Base-by-base conservation (phyloP, 2,888 invertebrate species). In the Spodoptera littoralis region DNA sequence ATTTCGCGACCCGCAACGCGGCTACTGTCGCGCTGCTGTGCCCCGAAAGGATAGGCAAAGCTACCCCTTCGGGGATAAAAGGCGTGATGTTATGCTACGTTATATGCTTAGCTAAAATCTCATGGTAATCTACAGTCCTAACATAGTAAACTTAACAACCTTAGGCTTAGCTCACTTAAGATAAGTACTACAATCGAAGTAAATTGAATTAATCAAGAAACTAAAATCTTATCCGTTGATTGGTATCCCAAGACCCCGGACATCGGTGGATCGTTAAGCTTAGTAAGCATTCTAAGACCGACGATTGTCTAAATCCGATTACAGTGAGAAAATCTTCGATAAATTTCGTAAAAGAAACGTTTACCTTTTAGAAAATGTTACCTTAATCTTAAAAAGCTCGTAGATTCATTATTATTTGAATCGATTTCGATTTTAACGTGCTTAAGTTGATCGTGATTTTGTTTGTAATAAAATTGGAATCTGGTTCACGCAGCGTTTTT, bases 241-340 rank as follows among this genome's bases (percentile, higher is more conserved):
- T 68, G 27, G 54, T 51, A 70, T 56, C 65, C 59, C n/a, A 18
- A 12, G 65, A 52, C 43, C 41, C 11, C 6, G 44, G 56, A 27
- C 52, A 13, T 65, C 49, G 24, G 44, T 18, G 45, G 30, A 18
- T 75, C 65, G 43, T 68, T 75, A 71, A 71, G 76, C 71, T 9
- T 13, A 6, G 56, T 68, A 71, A 65, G 76, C 55, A 46, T 41
- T 6, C 54, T 13, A 41, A 59, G 50, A 48, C 45, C 49, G 36
- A 60, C 49, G 59, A 50, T 54, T 43, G 18, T 22, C 47, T 45
- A 46, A 62, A 67, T 65, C 59, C 18, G 62, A 60, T 70, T 63
- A 69, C 43, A 49, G 50, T 11, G 52, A n/a, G 12, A 65, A 61
- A 59, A 49, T 51, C 55, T 46, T 24, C 13, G 47, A 53, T 55